Base-by-base conservation (phyloP, 2,797 vertebrate genomes). In the Tadarida brasiliensis region DNA sequence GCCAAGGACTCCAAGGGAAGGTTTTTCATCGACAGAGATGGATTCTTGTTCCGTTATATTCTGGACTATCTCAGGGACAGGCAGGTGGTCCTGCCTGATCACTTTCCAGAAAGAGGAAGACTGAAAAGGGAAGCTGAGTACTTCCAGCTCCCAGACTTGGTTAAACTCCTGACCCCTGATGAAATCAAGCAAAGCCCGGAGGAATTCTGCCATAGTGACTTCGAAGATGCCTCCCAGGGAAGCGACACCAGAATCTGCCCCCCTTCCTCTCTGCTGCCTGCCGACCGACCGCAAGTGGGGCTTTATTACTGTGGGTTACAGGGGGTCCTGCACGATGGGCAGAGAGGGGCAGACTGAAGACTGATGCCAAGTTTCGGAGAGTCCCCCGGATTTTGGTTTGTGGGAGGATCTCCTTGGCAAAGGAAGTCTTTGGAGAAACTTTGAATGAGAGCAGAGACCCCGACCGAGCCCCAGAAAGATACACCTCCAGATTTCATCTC, bases 391-490 rank as follows among this genome's bases (percentile, higher is more conserved):
- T 99, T 99, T 98, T 99, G 98, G 99, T 99, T 95, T 99, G 99
- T 95, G 99, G 99, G 73, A 99, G 99, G 96, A 99, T 99, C 98
- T 99, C 99, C 89, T 98, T 99, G 89, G 99, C 99, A 94, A 99
- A 99, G 97, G 99, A 99, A 97, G 99, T 99, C 97, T 99, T 99
- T 97, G 99, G 99, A 96, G 99, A 99, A 98, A 99, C 99, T 98
- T 98, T 99, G 97, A 99, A 99, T 96, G 99, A 99, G 98, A 99
- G 99, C 98, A 99, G 99, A 98, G 99, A 99, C 98, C 99, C 99
- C 7, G 99, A 99, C 97, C 97, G 99, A 98, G 99, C 99, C 84
- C 99, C 99, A 49, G 99, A 99, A 90, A 99, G 99, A 94, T 99
- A 99, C 98, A 99, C 99, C 14, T 99, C 99, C 98, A 98, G 99